These are phyloP conservation scores for Apoda limacodes DNA, from an alignment of 2,888 invertebrate species.

Conservation along the genomic window DNA sequence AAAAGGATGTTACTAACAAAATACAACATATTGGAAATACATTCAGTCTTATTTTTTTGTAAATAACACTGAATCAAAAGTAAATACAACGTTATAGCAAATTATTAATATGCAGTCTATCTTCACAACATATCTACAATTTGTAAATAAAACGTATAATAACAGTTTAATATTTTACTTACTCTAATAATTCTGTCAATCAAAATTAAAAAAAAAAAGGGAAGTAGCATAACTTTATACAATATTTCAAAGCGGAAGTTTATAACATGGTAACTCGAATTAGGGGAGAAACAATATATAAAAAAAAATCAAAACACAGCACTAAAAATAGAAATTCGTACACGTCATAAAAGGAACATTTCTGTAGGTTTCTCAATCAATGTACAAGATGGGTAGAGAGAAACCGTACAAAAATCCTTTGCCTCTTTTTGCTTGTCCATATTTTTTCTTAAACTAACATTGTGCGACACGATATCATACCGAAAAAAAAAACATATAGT, in stretches of 20 bases:
- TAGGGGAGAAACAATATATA: constrained; percentile 46
- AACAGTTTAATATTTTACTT: no score
- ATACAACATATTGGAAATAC: constrained; percentile 23
- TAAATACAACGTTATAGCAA: no score
- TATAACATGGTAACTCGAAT: constrained; percentile 60
- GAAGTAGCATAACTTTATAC: constrained; percentile 42
- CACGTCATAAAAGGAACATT: constrained; percentile 3
- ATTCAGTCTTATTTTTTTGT: constrained; percentile 52
- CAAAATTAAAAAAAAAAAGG: constrained; percentile 22
- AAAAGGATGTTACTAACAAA: constrained; percentile 18
- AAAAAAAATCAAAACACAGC: constrained; percentile 26
- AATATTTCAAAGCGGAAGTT: constrained; percentile 42
- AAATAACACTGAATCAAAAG: constrained; percentile 44
- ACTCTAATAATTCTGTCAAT: no score
- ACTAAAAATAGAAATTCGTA: constrained; percentile 20
- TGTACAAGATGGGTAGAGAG: constrained; percentile 49
- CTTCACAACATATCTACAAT: no score
- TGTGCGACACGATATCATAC: constrained; percentile 29
- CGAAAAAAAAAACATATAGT: constrained; percentile 24
- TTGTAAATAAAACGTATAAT: constrained; percentile 9
- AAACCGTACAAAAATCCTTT: constrained; percentile 58
- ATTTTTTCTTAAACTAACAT: constrained; percentile 31
- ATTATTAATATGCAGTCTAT: no score
- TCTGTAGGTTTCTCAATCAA: constrained; percentile 44
- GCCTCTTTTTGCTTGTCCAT: constrained; percentile 65